A percentile compares a stretch with the other conserved stretches of the same genome.
Evolutionary conservation across 2,797 vertebrate genomes (phyloP).

Genomic region (Acanthiza pusilla): DNA sequence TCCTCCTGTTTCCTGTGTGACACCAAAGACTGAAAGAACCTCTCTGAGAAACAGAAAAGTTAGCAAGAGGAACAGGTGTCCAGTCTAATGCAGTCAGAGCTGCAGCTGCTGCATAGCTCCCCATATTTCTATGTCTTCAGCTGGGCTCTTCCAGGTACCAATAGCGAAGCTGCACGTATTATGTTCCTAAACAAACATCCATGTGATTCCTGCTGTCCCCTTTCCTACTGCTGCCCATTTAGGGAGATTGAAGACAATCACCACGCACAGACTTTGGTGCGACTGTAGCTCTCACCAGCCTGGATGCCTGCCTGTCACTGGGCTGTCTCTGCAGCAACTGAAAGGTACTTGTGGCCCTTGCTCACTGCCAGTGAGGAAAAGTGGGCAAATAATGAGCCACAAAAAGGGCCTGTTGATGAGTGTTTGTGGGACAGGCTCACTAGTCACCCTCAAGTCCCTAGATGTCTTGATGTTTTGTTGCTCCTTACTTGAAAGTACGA

Average conservation of each 20-base stretch:
- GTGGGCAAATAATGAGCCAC: neutral
- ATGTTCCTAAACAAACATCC: neutral
- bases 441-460: neutral
- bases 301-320: neutral
- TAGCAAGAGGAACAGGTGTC: neutral
- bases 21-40: neutral
- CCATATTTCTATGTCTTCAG: neutral
- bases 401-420: neutral
- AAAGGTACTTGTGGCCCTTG: rapidly evolving
- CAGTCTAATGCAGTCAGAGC: neutral
- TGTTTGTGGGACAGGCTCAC: neutral
- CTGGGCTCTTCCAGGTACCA: neutral
- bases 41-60: neutral
- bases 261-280: neutral
- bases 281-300: neutral
- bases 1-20: neutral
- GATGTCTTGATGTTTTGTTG: neutral
- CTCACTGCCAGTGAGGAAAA: neutral
- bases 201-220: neutral
- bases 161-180: rapidly evolving
- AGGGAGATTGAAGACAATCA: neutral
- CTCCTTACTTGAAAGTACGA: neutral
- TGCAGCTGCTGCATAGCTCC: neutral
- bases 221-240: neutral
- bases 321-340: neutral